Percentiles rank a stretch among this genome's conserved stretches.
phyloP scores from a whole-genome alignment of 2,888 invertebrate genomes.

The Gymnoscelis rufifasciata region DNA sequence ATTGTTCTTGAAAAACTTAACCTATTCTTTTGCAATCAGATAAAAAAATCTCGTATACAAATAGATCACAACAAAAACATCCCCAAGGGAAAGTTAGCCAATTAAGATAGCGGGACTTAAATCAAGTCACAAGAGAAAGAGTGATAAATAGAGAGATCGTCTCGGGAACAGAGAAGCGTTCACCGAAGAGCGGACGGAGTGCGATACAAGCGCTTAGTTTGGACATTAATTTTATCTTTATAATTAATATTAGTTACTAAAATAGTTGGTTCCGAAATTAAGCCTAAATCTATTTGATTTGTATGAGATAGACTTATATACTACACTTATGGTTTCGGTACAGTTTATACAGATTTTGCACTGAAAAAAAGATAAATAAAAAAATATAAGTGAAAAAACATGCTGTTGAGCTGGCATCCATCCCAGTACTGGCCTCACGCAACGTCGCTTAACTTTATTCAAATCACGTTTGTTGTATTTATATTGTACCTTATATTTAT shows the following conservation, averaged over 20 bases:
- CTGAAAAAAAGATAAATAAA: too few relatives aligned
- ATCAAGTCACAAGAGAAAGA: conserved; percentile 64
- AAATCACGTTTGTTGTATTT: too few relatives aligned
- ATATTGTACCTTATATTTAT: too few relatives aligned
- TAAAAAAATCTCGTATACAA: conserved; percentile 31
- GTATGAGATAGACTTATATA: too few relatives aligned
- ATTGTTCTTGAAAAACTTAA: neutral
- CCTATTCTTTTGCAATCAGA: neutral
- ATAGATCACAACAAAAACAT: conserved; percentile 42
- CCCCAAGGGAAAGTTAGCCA: conserved; percentile 53
- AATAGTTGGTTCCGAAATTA: too few relatives aligned
- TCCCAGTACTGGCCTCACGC: too few relatives aligned
- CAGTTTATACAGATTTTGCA: too few relatives aligned
- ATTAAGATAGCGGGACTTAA: conserved; percentile 68
- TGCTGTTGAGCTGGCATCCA: too few relatives aligned
- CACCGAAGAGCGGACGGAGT: neutral
- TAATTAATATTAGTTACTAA: neutral
- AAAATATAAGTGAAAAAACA: too few relatives aligned
- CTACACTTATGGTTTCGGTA: too few relatives aligned
- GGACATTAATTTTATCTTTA: neutral
- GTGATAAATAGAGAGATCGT: conserved; percentile 62
- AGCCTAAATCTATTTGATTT: too few relatives aligned
- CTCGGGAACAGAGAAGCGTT: conserved; percentile 51
- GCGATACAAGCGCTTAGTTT: neutral
- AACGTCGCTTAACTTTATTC: too few relatives aligned